Evolutionary conservation across 2,888 invertebrate genomes (phyloP).

Genomic region (Drosophila falleni): DNA sequence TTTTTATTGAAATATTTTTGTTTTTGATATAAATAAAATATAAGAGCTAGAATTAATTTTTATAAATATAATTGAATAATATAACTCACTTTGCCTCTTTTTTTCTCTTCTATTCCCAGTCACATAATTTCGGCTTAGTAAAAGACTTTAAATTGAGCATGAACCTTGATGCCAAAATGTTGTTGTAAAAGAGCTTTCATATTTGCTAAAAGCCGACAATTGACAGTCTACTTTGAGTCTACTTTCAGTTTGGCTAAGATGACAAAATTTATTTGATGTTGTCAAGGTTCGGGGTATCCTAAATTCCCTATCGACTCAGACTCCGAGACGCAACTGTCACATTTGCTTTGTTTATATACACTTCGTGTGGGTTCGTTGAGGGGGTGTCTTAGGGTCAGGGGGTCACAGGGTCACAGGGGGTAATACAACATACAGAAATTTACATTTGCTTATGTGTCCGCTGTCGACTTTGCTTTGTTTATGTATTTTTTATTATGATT

Average conservation of each 20-base stretch:
- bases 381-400: not conserved
- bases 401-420: constrained; percentile 10
- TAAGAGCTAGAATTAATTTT: too few relatives aligned
- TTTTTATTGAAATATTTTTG: too few relatives aligned
- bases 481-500: constrained; percentile 74
- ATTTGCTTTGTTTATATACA: constrained; percentile 60
- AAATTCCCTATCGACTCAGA: constrained; percentile 27
- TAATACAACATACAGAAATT: constrained; percentile 49
- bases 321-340: constrained; percentile 59
- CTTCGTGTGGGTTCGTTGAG: constrained; percentile 18
- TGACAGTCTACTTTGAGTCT: constrained; percentile 49
- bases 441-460: constrained; percentile 66
- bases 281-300: constrained; percentile 29
- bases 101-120: not conserved
- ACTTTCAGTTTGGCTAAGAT: constrained; percentile 45
- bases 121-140: constrained; percentile 5
- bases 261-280: constrained; percentile 65
- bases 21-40: too few relatives aligned
- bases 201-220: constrained; percentile 54
- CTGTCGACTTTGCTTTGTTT: constrained; percentile 67
- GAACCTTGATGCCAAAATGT: constrained; percentile 26
- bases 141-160: constrained; percentile 7
- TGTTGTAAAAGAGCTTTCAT: constrained; percentile 27
- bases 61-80: too few relatives aligned
- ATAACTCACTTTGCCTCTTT: not conserved